Conservation (phyloP, 2,888 invertebrate genomes). For the Amphimallon solstitiale region DNA sequence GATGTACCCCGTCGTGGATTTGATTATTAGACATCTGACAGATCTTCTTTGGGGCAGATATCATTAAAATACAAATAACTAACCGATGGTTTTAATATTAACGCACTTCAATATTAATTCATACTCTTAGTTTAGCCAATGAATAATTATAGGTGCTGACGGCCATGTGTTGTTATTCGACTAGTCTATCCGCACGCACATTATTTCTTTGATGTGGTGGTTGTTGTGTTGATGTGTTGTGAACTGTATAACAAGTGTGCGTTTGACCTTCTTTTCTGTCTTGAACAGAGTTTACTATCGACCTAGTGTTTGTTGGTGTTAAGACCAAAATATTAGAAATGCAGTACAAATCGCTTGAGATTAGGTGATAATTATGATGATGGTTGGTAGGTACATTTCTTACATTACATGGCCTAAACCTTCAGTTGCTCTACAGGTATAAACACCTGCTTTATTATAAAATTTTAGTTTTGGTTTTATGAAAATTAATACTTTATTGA, state of each 20-base stretch:
- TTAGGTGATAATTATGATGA: constrained; percentile 40
- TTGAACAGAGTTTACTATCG: constrained; percentile 6
- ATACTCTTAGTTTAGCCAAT: too few relatives aligned
- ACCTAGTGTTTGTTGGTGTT: constrained; percentile 5
- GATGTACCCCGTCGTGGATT: constrained; percentile 34
- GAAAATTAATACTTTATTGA: too few relatives aligned
- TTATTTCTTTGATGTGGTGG: constrained; percentile 6
- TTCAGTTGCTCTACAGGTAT: too few relatives aligned
- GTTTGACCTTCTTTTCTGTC: background rate
- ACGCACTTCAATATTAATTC: too few relatives aligned
- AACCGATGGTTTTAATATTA: background rate
- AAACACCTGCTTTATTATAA: too few relatives aligned
- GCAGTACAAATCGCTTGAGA: constrained; percentile 25
- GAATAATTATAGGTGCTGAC: constrained; percentile 4
- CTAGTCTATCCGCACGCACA: background rate
- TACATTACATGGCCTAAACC: too few relatives aligned
- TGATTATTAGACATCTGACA: background rate
- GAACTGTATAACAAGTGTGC: constrained; percentile 27
- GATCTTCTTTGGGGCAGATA: constrained; percentile 4
- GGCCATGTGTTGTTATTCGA: constrained; percentile 5
- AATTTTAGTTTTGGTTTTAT: too few relatives aligned
- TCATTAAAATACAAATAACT: background rate
- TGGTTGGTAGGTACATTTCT: constrained; percentile 41
- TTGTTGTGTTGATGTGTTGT: constrained; percentile 28
- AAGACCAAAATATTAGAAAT: constrained; percentile 17